Evolutionary conservation across 1,140 invertebrate genomes (phyloP), one percentile per base, ranked within the genome.

Genomic region (Drosophila sucinea): DNA sequence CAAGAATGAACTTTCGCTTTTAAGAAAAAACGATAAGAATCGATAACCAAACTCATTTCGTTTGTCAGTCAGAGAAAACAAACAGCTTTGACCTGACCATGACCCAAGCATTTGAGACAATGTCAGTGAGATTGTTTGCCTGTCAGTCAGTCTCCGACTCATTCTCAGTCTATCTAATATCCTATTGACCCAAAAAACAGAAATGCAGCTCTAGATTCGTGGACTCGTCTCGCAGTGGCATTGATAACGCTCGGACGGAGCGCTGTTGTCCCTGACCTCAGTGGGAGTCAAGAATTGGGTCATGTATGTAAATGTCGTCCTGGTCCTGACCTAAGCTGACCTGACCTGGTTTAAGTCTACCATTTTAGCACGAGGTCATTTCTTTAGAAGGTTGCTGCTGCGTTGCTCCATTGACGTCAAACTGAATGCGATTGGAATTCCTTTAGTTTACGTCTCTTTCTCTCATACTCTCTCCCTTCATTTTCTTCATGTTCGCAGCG

Each of bases 401-500:
- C 23, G 25, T 2, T 41, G 17, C 44, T 51, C 44, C 44, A 51
- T 51, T 51, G 44, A 51, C 44, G 44, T 51, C 44, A 51, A 27
- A 51, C 44, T 6, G 38, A 58, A 33, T 58, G 56, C 56, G 38
- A 33, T 58, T 58, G 56, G 33, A 35, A 51, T 51, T 51, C 25
- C 44, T 51, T 51, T 8, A 51, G 23, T 38, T 38, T 38, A 17
- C 17, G 17, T 47, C 32, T 67, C 58, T 54, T 30, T 57, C 57
- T 35, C 35, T 61, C 61, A 17, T 0, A 17, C 17, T 63, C 57
- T 35, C 35, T 61, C 61, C 32, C 41, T 32, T 33, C n/a, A 10
- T 10, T 35, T 32, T 35, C 17, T 58, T 35, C 56, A 17, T 63
- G 40, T 65, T 58, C 73, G 60, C 60, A 44, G 67, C 72, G 35